These are phyloP conservation scores for Ceyx cyanopectus DNA, from an alignment of 2,113 vertebrate species.

Conservation along the genomic window DNA sequence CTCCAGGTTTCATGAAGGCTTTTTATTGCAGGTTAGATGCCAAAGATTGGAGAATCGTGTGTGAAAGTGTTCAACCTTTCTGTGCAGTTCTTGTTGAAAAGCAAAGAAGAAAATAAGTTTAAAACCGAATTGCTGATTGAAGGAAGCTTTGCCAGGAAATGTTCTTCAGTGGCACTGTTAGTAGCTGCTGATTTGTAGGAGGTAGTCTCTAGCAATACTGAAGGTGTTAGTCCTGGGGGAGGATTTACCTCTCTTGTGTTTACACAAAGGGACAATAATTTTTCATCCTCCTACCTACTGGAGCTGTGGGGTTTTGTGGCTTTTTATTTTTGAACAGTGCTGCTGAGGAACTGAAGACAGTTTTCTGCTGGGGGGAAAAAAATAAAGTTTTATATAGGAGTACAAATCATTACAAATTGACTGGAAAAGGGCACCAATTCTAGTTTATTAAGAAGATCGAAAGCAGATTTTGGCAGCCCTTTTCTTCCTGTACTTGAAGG, in stretches of 20 bases:
- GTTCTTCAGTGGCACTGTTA: neutral
- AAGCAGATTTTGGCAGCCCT: neutral
- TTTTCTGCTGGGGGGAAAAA: neutral
- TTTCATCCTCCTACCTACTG: neutral
- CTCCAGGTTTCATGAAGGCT: neutral
- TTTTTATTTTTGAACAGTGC: neutral
- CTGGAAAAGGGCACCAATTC: neutral
- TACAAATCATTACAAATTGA: neutral
- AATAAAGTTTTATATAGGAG: neutral
- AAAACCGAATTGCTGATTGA: neutral
- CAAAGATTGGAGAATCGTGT: neutral
- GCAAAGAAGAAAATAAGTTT: neutral
- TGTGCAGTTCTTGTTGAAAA: neutral
- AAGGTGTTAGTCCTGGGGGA: slow-evolving; percentile 18
- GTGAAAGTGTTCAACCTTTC: neutral
- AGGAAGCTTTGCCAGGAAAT: neutral
- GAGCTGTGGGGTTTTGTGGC: neutral
- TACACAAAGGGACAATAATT: neutral
- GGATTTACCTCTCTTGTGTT: slow-evolving; percentile 4
- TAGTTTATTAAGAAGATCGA: neutral
- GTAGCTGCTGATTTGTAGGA: slow-evolving; percentile 2
- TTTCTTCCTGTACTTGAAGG: neutral
- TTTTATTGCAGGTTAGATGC: neutral
- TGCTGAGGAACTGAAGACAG: neutral
- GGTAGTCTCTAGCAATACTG: neutral